These are phyloP conservation scores for Eilema depressum DNA, from an alignment of 2,888 invertebrate species.

Conservation along the genomic window DNA sequence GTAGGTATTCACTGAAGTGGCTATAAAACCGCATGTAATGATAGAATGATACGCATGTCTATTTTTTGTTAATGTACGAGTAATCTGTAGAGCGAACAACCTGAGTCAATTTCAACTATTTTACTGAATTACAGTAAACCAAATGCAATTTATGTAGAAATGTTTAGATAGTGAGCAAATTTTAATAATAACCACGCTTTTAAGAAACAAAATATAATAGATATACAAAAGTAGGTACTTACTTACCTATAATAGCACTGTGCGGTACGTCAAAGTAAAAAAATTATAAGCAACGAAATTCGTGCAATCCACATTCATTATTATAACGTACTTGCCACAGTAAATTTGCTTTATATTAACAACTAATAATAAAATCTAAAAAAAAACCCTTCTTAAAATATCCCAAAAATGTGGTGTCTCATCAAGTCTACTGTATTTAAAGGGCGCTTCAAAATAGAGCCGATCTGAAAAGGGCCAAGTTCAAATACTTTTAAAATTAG, in stretches of 20 bases:
- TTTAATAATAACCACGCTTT: background rate
- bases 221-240: no score
- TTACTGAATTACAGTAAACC: background rate
- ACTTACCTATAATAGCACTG: no score
- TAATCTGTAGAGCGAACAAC: background rate
- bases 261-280: no score
- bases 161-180: background rate
- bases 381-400: conserved; percentile 17
- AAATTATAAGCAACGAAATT: no score
- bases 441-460: conserved; percentile 33
- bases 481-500: conserved; percentile 37
- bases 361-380: conserved; percentile 9
- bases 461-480: conserved; percentile 42
- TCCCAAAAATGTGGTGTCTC: conserved; percentile 9
- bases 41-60: background rate
- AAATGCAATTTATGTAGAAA: background rate
- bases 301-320: no score
- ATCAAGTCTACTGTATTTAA: conserved; percentile 13
- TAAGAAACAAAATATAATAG: no score
- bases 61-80: background rate
- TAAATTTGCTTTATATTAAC: no score
- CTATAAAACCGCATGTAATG: background rate
- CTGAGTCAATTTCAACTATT: background rate
- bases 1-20: background rate
- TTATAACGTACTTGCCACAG: no score